phyloP scores from a whole-genome alignment of 2,888 invertebrate species.

The Drosophila mulleri region DNA sequence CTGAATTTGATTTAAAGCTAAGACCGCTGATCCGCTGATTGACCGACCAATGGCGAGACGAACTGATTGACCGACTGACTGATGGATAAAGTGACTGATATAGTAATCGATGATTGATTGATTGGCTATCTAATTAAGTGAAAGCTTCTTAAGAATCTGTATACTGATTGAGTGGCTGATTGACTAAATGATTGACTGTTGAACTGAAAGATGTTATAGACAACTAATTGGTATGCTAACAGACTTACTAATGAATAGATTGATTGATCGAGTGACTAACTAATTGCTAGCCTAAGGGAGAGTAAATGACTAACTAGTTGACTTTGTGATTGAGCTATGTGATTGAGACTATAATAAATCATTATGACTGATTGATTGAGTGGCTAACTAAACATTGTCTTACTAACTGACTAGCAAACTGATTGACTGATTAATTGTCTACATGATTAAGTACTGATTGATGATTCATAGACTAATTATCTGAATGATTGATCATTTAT shows the following conservation, averaged over 20 bases:
- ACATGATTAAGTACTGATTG: neutral
- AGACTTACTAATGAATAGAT: neutral
- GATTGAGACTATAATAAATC: neutral
- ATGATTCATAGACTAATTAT: too few species aligned
- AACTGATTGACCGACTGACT: neutral
- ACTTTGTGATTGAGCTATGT: neutral
- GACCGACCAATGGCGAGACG: neutral
- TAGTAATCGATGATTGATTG: neutral
- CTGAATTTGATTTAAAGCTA: neutral
- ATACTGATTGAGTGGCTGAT: too few species aligned
- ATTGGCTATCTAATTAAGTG: neutral
- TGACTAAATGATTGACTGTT: neutral
- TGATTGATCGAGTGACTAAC: neutral
- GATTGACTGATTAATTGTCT: neutral
- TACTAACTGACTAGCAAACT: neutral
- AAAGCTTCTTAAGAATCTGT: neutral
- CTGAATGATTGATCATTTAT: too few species aligned
- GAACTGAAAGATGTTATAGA: neutral
- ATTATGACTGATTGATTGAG: neutral
- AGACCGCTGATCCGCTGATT: too few species aligned
- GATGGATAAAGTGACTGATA: neutral
- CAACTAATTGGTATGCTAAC: neutral
- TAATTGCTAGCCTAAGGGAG: too few species aligned
- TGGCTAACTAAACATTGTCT: too few species aligned
- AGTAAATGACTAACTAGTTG: too few species aligned